Evolutionary conservation across 1,140 invertebrate genomes (phyloP), one percentile per base, ranked within the genome.

Genomic region (Rhizoglyphus robini): DNA sequence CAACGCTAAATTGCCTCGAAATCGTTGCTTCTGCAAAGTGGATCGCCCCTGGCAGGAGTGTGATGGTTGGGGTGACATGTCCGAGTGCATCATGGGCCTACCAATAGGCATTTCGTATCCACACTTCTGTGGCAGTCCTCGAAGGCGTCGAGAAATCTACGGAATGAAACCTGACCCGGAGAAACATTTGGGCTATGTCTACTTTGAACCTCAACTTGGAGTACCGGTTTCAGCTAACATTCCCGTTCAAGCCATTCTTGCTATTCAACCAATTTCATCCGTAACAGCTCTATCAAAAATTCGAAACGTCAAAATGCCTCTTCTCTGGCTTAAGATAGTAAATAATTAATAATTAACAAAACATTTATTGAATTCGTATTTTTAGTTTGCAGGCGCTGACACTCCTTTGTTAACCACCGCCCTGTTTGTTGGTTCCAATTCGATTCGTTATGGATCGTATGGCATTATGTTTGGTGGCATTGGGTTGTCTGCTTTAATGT

Each of bases 21-120:
- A 60, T 46, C 58, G 38, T 1, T 60, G 58, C 29, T 38, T 38
- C 27, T 60, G 58, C 13, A 54, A 54, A 54, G n/a, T n/a, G n/a
- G 15, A 46, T n/a, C 15, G 2, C 3, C n/a, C 58, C 23, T 38
- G 15, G 32, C 1, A 15, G 2, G 27, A 60, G 29, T 60, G 58
- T 27, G 58, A 60, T 60, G 58, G 58, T 23, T 60, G 30, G 29
- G 8, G 11, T 11, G 58, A 30, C 15, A 29, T 60, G 27, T n/a
- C 32, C 15, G 30, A 29, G 2, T 60, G 58, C 36, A 2, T 32
- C 23, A n/a, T 15, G n/a, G 38, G 32, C 13, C 13, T 60, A 34
- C 58, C 58, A 38, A 15, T 60, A 32, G 58, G 15, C 2, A 20
- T 60, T 23, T 60, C 58, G 25, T 60, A n/a, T 15, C 58, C 58